Evolutionary conservation across 2,113 vertebrate species (phyloP).

Genomic region (Brachypodius melanocephalos): DNA sequence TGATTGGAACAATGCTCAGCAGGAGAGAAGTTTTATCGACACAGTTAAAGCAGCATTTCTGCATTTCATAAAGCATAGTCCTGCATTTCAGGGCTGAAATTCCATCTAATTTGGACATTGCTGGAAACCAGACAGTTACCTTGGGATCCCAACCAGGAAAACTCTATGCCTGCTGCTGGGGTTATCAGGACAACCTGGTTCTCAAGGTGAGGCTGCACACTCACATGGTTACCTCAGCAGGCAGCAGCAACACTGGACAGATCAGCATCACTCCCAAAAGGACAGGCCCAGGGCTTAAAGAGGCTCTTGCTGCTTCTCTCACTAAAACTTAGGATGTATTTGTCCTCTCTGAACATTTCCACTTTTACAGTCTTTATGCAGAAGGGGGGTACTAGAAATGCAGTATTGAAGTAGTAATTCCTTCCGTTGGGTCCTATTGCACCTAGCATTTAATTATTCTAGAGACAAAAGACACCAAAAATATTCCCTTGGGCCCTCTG

Average conservation of each 20-base stretch:
- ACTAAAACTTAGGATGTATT: neutral
- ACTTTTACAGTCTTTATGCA: neutral
- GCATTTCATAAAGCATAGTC: neutral
- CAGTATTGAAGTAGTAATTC: neutral
- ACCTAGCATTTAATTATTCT: neutral
- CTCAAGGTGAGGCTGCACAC: neutral
- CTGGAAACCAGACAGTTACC: neutral
- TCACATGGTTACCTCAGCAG: neutral
- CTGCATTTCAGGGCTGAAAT: neutral
- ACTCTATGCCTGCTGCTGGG: neutral
- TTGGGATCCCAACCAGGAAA: neutral
- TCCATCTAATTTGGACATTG: neutral
- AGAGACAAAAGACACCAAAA: neutral
- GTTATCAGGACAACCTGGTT: neutral
- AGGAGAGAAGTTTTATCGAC: neutral
- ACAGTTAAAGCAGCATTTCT: neutral
- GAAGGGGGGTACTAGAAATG: neutral
- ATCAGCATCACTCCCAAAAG: fast-evolving
- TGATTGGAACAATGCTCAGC: fast-evolving
- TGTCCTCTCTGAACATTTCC: neutral
- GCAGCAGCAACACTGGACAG: fast-evolving
- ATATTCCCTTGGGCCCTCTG: neutral
- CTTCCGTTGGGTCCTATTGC: neutral
- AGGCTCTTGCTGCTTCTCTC: neutral
- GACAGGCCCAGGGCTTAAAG: neutral